Evolutionary conservation across 2,888 invertebrate genomes (phyloP).

Genomic region (Spilarctia lutea): DNA sequence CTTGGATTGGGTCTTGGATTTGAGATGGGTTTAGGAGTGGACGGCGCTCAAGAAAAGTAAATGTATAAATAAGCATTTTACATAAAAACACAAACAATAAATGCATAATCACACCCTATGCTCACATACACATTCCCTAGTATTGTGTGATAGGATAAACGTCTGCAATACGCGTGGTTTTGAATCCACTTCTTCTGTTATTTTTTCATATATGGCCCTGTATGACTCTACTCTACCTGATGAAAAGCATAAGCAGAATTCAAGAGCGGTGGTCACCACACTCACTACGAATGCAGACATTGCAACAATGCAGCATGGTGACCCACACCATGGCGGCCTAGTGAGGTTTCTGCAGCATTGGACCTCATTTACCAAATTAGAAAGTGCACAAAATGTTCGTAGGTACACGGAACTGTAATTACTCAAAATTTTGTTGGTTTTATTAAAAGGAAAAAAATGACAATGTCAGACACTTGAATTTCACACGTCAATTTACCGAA

Average conservation of each 20-base stretch:
- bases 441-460: neutral
- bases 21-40: no score
- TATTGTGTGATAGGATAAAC: neutral
- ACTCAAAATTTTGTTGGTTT: neutral
- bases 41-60: neutral
- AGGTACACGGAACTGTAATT: neutral
- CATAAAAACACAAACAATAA: neutral
- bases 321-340: no score
- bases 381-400: neutral
- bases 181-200: neutral
- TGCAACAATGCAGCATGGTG: no score
- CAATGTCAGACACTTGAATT: constrained; percentile 4
- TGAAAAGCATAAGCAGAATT: no score
- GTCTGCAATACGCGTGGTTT: neutral
- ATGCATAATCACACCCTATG: no score
- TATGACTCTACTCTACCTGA: no score
- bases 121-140: neutral
- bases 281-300: no score
- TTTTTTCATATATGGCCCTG: no score
- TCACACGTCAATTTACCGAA: constrained; percentile 10
- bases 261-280: no score
- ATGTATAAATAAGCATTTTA: neutral
- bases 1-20: no score
- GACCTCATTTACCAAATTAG: neutral
- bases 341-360: no score